A percentile compares a stretch with the other conserved stretches of the same genome.
These are phyloP conservation scores for Babyrousa celebensis DNA, from an alignment of 2,797 vertebrate species.

Conservation along the genomic window DNA sequence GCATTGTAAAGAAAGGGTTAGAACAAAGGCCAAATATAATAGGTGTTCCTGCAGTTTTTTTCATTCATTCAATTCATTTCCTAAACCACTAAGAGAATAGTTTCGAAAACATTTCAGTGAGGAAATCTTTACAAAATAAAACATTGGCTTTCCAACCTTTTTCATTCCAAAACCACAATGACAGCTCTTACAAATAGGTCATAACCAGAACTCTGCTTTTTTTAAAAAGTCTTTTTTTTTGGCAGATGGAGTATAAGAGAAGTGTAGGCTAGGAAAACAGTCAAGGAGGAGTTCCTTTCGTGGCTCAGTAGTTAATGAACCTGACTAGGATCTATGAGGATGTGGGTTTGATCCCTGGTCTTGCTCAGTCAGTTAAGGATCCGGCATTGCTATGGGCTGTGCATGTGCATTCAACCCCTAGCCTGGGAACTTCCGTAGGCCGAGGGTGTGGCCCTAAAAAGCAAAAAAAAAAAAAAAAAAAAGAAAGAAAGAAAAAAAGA, in stretches of 20 bases:
- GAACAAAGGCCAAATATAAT: constrained; percentile 4
- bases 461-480: no score
- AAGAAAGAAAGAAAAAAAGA: no score
- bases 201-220: constrained; percentile 25
- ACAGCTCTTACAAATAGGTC: neutral
- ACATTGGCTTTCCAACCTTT: neutral
- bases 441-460: no score
- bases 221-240: neutral
- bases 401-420: no score
- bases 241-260: constrained; percentile 23
- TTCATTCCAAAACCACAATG: constrained; percentile 43
- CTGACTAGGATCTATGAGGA: no score
- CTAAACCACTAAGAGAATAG: constrained; percentile 31
- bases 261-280: neutral
- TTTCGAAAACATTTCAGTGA: constrained; percentile 58
- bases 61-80: constrained; percentile 37
- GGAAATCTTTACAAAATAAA: constrained; percentile 64
- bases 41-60: constrained; percentile 11
- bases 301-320: no score
- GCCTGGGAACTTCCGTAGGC: no score
- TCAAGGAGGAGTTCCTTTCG: neutral
- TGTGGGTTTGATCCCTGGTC: no score
- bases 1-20: constrained; percentile 42
- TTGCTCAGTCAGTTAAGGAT: no score
- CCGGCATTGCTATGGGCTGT: no score